phyloP scores from a whole-genome alignment of 2,113 vertebrate genomes.

The Oncorhynchus keta region DNA sequence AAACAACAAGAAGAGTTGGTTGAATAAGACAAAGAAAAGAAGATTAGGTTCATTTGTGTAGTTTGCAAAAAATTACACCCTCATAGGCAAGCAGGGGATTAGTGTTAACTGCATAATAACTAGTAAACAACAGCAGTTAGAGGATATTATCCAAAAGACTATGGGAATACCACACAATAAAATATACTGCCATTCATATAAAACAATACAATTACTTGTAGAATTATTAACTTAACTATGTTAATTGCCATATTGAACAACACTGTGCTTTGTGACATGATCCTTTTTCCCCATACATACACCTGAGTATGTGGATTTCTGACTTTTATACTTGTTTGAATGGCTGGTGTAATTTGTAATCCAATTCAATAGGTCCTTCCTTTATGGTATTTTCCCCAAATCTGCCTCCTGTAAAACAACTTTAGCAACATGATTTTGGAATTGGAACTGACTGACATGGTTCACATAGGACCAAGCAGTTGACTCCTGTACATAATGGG shows the following conservation, averaged over 20 bases:
- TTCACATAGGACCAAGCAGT: constrained; percentile 1
- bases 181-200: constrained; percentile 33
- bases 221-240: constrained; percentile 20
- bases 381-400: too few relatives aligned
- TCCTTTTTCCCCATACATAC: too few relatives aligned
- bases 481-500: not conserved
- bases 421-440: too few relatives aligned
- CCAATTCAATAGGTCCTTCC: too few relatives aligned
- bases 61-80: constrained; percentile 32
- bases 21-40: constrained; percentile 25
- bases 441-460: not conserved
- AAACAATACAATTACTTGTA: constrained; percentile 46
- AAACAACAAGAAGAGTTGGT: constrained; percentile 24
- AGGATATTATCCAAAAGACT: constrained; percentile 23
- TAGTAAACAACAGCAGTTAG: constrained; percentile 32
- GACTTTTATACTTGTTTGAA: too few relatives aligned
- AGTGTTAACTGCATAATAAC: constrained; percentile 15
- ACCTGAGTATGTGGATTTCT: too few relatives aligned
- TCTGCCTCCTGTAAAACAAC: too few relatives aligned
- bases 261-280: too few relatives aligned
- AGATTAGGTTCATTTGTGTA: constrained; percentile 50
- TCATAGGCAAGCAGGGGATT: constrained; percentile 17
- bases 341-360: too few relatives aligned
- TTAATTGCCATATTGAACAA: too few relatives aligned
- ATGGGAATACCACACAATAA: constrained; percentile 32